Base-by-base conservation (phyloP, 2,888 invertebrate genomes). In the Hoplodrina ambigua region DNA sequence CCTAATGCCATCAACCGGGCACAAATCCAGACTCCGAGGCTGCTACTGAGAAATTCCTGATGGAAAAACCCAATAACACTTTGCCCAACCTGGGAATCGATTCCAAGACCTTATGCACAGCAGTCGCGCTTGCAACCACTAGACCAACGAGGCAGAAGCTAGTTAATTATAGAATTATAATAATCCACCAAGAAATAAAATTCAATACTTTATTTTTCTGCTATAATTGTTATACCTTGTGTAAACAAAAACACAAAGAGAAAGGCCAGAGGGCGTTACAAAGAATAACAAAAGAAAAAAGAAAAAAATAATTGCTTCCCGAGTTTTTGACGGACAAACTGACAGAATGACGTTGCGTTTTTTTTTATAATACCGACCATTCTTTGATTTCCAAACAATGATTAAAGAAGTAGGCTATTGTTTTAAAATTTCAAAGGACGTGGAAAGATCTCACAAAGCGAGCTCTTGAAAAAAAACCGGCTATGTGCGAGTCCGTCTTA, bases 371-470 rank as follows among this genome's bases (percentile, higher is more conserved):
- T 46, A 46, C 8, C 8, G 11, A 44, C 44, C 46, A 15, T 17
- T 17, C 17, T 17, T 46, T 46, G 17, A 46, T 46, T 46, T 17
- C 17, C 46, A 20, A 17, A 17, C 13, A 58, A 7, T 13, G 6
- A 7, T 46, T 30, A 17, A 56, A n/a, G 19, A 46, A 4, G 15
- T 44, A 10, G 15, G 4, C 10, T 15, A 4, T 11, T 41, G 15
- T 52, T 44, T 62, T 4, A 15, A 54, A 54, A 25, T 5, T 49
- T 37, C 2, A 5, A 54, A 54, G 5, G 46, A 55, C 6, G n/a
- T 10, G 37, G 5, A 11, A 41, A 5, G 15, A 19, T 52, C 46
- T 61, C 46, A 41, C 13, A 52, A 74, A 74, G 55, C 17, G 2
- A 55, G 17, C 4, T 44, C 25, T 37, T 74, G 13, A 25, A 25